phyloP scores from a whole-genome alignment of 1,140 invertebrate species.

The Lucilia cuprina region DNA sequence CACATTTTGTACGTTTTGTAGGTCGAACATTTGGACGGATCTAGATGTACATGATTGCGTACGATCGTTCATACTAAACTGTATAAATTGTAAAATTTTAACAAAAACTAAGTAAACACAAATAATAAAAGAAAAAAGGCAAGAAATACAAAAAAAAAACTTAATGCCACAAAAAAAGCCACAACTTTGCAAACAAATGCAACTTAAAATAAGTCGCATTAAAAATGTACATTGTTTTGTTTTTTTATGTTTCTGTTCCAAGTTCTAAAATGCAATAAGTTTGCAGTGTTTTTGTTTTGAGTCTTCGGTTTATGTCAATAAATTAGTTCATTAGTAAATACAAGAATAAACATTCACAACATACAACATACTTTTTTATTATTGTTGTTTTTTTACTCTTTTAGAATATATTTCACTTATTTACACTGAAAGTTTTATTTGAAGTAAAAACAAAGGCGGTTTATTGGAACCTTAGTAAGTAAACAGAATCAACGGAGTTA shows the following conservation, averaged over 20 bases:
- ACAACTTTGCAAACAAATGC: neutral
- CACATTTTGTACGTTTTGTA: slow-evolving; percentile 25
- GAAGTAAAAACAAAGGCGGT: neutral
- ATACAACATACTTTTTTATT: neutral
- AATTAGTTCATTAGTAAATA: slow-evolving; percentile 24
- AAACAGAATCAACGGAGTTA: neutral
- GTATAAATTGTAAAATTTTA: too few relatives aligned
- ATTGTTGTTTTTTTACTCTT: neutral
- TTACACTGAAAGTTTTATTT: neutral
- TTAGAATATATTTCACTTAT: neutral
- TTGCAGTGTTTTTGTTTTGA: neutral
- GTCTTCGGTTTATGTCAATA: slow-evolving; percentile 15
- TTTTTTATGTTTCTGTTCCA: too few relatives aligned
- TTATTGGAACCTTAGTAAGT: neutral
- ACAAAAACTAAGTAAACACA: neutral
- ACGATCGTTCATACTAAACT: neutral
- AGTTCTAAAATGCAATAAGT: too few relatives aligned
- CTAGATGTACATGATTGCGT: neutral
- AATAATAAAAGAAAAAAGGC: neutral
- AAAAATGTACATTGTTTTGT: neutral
- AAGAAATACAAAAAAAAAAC: neutral
- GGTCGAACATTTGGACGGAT: slow-evolving; percentile 1
- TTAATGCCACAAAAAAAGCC: neutral
- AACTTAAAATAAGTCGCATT: slow-evolving; percentile 4
- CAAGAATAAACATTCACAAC: neutral